Conservation (phyloP, 1,140 invertebrate species). For the Teleopsis dalmanni region DNA sequence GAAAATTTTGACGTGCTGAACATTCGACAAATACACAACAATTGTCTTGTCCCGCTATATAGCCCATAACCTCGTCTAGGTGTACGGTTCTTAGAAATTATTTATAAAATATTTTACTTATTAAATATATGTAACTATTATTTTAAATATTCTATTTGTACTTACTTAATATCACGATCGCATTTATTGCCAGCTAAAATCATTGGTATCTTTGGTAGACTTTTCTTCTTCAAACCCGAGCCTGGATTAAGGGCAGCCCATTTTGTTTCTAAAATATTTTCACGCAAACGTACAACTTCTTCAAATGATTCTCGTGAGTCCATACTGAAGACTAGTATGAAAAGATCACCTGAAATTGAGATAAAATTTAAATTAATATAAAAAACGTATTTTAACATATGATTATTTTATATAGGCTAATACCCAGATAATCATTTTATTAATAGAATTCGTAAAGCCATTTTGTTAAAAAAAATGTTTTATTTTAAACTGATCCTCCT, state of each 20-base stretch:
- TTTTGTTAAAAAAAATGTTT: too few species aligned
- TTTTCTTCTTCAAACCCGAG: conserved; percentile 53
- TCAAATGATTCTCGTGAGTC: conserved; percentile 79
- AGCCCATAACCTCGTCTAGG: conserved; percentile 60
- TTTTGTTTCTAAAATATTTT: conserved; percentile 76
- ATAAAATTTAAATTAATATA: conserved; percentile 19
- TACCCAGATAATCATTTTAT: too few species aligned
- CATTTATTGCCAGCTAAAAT: conserved; percentile 77
- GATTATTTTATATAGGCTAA: too few species aligned
- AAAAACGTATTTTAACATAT: too few species aligned
- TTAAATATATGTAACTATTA: too few species aligned
- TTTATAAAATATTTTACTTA: background rate
- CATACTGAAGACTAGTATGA: conserved; percentile 77
- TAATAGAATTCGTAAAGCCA: too few species aligned
- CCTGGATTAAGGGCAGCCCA: conserved; percentile 56
- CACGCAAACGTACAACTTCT: conserved; percentile 68
- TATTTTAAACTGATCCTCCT: too few species aligned
- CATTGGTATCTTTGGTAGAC: conserved; percentile 64
- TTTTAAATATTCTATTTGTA: background rate
- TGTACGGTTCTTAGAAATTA: conserved; percentile 59
- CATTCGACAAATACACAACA: conserved; percentile 72
- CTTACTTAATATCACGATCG: conserved; percentile 64
- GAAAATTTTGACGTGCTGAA: conserved; percentile 69
- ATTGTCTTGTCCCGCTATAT: conserved; percentile 61
- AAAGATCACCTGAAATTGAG: conserved; percentile 64